Evolutionary conservation across 1,140 invertebrate species (phyloP).

Genomic region (Drosophila ficusphila): DNA sequence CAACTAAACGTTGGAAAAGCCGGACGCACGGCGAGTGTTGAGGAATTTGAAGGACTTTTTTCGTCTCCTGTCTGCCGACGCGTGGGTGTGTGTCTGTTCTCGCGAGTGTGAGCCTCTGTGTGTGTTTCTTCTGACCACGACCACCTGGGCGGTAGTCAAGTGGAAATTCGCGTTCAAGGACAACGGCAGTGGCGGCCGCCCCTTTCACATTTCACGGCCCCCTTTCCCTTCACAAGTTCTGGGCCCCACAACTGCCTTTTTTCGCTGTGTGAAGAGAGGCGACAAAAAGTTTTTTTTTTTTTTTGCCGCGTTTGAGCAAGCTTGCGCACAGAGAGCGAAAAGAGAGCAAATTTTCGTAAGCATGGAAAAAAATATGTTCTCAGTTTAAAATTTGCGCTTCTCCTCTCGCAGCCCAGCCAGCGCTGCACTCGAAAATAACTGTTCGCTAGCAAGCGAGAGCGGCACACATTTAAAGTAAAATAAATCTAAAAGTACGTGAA

Average conservation of each 20-base stretch:
- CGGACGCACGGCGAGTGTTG: constrained; percentile 10
- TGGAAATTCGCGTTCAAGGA: constrained; percentile 80
- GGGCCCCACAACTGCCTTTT: background rate
- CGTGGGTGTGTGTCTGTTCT: constrained; percentile 11
- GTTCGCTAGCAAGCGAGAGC: constrained; percentile 47
- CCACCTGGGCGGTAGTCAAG: constrained; percentile 73
- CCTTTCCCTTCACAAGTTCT: background rate
- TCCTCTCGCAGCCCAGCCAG: constrained; percentile 22
- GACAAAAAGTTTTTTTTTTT: constrained; percentile 44
- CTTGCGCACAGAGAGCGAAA: constrained; percentile 66
- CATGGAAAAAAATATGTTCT: too few species aligned
- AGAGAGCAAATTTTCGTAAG: too few species aligned
- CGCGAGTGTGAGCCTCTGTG: constrained; percentile 1
- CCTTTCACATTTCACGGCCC: background rate
- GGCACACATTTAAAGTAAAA: constrained; percentile 53
- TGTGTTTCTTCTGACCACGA: constrained; percentile 59
- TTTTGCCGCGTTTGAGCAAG: constrained; percentile 56
- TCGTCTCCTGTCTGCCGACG: constrained; percentile 28
- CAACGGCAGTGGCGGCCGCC: constrained; percentile 48
- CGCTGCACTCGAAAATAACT: constrained; percentile 71
- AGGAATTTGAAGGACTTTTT: constrained; percentile 62
- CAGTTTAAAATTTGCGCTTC: constrained; percentile 10
- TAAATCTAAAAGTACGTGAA: constrained; percentile 31
- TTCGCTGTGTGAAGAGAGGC: too few species aligned
- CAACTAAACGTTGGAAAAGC: background rate